These are phyloP conservation scores for Anthophora plumipes DNA, from an alignment of 2,888 invertebrate species.

Conservation along the genomic window DNA sequence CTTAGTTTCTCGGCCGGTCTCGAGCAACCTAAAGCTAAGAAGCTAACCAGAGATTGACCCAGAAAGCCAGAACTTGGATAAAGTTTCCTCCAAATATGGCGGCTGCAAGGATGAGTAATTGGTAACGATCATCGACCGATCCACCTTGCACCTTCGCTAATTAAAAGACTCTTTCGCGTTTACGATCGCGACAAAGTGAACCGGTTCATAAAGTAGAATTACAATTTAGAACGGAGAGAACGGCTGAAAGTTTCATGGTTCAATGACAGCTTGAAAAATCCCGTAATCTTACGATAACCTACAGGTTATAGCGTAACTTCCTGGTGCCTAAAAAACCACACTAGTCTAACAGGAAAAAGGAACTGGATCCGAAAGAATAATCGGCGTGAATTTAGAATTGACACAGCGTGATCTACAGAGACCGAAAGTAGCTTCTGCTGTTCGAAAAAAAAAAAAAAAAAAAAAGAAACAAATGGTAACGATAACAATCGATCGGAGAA, in stretches of 20 bases:
- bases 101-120: slow-evolving; percentile 61
- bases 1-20: slow-evolving; percentile 62
- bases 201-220: background rate
- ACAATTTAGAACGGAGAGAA: background rate
- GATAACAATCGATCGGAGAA: slow-evolving; percentile 8
- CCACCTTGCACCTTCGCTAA: slow-evolving; percentile 3
- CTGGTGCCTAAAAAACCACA: background rate
- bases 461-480: too few species aligned
- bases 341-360: background rate
- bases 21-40: slow-evolving; percentile 70
- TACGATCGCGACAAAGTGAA: background rate
- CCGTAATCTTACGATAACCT: slow-evolving; percentile 18
- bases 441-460: background rate
- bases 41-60: slow-evolving; percentile 72
- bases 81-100: slow-evolving; percentile 65
- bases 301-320: slow-evolving; percentile 3
- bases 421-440: slow-evolving; percentile 3
- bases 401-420: background rate
- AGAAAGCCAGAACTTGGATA: slow-evolving; percentile 65
- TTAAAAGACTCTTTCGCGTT: slow-evolving; percentile 12
- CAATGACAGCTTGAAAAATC: slow-evolving; percentile 31
- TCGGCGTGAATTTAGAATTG: background rate
- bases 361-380: background rate
- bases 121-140: slow-evolving; percentile 28
- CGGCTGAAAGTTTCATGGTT: slow-evolving; percentile 19